Conservation (phyloP, 2,888 invertebrate species). For the Autographa gamma region DNA sequence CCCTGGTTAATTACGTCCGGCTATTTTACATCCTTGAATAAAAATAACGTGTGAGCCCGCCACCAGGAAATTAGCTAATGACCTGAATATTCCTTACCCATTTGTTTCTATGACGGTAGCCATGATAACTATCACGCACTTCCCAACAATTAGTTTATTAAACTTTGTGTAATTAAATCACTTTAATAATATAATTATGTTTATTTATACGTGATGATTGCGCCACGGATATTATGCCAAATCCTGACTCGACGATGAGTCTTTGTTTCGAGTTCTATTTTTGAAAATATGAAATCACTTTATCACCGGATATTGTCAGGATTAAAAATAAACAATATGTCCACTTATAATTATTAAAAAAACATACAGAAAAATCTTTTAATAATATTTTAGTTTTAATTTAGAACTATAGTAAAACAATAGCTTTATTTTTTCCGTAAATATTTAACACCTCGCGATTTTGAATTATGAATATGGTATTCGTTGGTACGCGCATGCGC, state of each 20-base stretch:
- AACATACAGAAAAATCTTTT: too few relatives aligned
- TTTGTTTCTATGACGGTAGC: conserved; percentile 73
- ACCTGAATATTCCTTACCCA: conserved; percentile 71
- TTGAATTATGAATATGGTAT: conserved; percentile 50
- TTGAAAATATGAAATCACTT: conserved; percentile 54
- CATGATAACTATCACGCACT: conserved; percentile 68
- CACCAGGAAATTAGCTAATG: conserved; percentile 23
- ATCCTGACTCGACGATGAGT: conserved; percentile 63
- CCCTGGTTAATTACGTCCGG: conserved; percentile 27
- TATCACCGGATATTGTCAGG: conserved; percentile 24
- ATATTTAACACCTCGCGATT: conserved; percentile 22
- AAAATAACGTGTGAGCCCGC: conserved; percentile 16
- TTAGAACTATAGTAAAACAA: too few relatives aligned
- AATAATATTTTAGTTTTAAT: too few relatives aligned
- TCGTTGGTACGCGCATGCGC: conserved; percentile 60
- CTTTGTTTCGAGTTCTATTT: conserved; percentile 54
- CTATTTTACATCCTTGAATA: conserved; percentile 14
- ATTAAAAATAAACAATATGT: conserved; percentile 9
- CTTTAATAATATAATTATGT: too few relatives aligned
- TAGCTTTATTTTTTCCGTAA: background rate
- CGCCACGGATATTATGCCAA: conserved; percentile 70
- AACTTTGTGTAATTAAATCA: conserved; percentile 57
- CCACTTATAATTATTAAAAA: too few relatives aligned
- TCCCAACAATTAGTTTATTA: conserved; percentile 56
- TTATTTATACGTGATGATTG: conserved; percentile 66